phyloP scores from a whole-genome alignment of 2,888 invertebrate species.

The Drosophila quinaria region DNA sequence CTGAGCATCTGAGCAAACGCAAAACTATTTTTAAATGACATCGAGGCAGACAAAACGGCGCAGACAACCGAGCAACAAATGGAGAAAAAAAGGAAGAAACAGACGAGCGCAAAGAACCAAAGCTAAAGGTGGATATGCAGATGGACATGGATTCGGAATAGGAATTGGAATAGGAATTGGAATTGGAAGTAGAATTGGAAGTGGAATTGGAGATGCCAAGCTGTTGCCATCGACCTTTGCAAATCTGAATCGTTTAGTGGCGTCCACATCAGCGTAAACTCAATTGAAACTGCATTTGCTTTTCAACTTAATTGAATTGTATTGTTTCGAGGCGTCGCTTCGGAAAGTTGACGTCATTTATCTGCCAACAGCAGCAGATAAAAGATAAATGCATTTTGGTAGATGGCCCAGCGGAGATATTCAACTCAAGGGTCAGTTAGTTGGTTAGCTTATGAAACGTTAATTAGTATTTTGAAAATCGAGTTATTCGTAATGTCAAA shows the following conservation, averaged over 20 bases:
- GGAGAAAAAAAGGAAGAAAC: neutral
- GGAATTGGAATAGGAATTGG: neutral
- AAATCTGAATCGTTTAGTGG: conserved; percentile 7
- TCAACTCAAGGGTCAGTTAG: neutral
- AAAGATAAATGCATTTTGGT: conserved; percentile 24
- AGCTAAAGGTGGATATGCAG: neutral
- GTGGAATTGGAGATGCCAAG: conserved; percentile 1
- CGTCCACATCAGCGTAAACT: neutral
- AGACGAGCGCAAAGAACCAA: neutral
- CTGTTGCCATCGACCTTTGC: conserved; percentile 14
- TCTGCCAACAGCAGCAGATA: conserved; percentile 17
- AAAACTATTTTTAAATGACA: conserved; percentile 76
- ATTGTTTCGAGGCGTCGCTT: conserved; percentile 58
- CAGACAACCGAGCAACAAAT: conserved; percentile 31
- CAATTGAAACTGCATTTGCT: conserved; percentile 68
- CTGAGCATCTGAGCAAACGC: conserved; percentile 18
- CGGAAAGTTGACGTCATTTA: conserved; percentile 30
- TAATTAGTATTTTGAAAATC: neutral
- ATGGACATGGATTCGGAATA: neutral
- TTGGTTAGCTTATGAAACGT: neutral
- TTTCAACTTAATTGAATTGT: conserved; percentile 75
- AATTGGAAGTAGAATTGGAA: neutral
- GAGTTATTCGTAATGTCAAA: too few relatives aligned
- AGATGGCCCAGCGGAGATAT: neutral
- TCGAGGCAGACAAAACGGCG: conserved; percentile 70